phyloP scores from a whole-genome alignment of 53 echinoderm and acorn worm species.

The Arbacia lixula region DNA sequence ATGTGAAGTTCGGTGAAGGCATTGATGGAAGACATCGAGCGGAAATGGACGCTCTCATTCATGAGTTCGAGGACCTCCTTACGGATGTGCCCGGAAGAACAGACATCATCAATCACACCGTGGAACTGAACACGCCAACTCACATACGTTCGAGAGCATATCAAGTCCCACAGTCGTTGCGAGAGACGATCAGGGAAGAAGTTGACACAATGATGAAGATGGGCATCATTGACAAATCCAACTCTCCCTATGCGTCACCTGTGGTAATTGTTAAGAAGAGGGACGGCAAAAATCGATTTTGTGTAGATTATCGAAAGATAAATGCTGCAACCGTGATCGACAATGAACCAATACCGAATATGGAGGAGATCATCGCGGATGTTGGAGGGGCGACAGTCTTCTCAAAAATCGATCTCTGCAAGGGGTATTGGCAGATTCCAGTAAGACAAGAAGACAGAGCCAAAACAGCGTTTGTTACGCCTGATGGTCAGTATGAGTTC shows the following conservation, averaged over 20 bases:
- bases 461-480: constrained; percentile 65
- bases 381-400: constrained; percentile 24
- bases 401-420: constrained; percentile 52
- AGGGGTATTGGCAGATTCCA: constrained; percentile 71
- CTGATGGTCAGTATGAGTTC: constrained; percentile 49
- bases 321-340: constrained; percentile 59
- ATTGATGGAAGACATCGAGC: constrained; percentile 3
- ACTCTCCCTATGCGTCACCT: constrained; percentile 59
- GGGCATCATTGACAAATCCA: constrained; percentile 50
- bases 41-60: background rate
- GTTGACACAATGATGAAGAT: constrained; percentile 45
- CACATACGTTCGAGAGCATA: constrained; percentile 17
- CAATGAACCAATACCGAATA: constrained; percentile 63
- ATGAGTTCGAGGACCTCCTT: no score
- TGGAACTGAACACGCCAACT: constrained; percentile 5
- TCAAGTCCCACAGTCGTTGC: background rate
- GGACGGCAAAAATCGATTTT: constrained; percentile 69
- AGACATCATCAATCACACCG: background rate
- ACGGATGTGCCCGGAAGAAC: no score
- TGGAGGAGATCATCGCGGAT: constrained; percentile 51
- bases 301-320: constrained; percentile 54
- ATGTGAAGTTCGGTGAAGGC: constrained; percentile 3
- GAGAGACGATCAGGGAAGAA: constrained; percentile 14
- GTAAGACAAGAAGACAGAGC: constrained; percentile 17
- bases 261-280: constrained; percentile 52